Evolutionary conservation across 2,113 vertebrate genomes (phyloP).

Genomic region (Anoplopoma fimbria): DNA sequence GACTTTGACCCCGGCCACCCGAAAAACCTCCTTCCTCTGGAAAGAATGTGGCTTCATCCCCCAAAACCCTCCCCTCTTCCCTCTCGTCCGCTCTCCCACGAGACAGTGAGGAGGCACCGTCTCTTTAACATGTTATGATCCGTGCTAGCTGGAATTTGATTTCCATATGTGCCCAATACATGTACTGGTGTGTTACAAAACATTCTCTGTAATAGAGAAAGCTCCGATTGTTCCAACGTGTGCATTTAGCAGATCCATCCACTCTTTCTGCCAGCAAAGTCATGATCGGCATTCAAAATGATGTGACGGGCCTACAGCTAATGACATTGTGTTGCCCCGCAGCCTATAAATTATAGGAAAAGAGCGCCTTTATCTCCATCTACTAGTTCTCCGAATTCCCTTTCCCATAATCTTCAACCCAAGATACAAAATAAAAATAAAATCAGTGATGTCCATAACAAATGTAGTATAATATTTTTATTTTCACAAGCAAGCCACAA

Average conservation of each 20-base stretch:
- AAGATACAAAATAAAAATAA: not conserved
- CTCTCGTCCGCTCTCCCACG: slow-evolving; percentile 61
- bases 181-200: slow-evolving; percentile 11
- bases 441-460: slow-evolving; percentile 6
- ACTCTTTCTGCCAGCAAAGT: not conserved
- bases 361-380: not conserved
- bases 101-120: slow-evolving; percentile 66
- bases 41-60: slow-evolving; percentile 74
- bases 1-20: slow-evolving; percentile 75
- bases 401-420: not conserved
- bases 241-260: slow-evolving; percentile 6
- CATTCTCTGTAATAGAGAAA: not conserved
- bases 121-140: slow-evolving; percentile 29
- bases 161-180: slow-evolving; percentile 34
- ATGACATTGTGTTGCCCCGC: not conserved
- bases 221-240: not conserved
- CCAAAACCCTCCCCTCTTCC: slow-evolving; percentile 7
- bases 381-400: not conserved
- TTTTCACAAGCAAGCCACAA: slow-evolving; percentile 67
- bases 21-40: slow-evolving; percentile 77
- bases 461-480: slow-evolving; percentile 60
- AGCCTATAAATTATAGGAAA: not conserved
- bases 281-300: not conserved
- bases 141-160: slow-evolving; percentile 38
- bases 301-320: not conserved